Evolutionary conservation across 2,888 invertebrate genomes (phyloP).

Genomic region (Euclidia mi): DNA sequence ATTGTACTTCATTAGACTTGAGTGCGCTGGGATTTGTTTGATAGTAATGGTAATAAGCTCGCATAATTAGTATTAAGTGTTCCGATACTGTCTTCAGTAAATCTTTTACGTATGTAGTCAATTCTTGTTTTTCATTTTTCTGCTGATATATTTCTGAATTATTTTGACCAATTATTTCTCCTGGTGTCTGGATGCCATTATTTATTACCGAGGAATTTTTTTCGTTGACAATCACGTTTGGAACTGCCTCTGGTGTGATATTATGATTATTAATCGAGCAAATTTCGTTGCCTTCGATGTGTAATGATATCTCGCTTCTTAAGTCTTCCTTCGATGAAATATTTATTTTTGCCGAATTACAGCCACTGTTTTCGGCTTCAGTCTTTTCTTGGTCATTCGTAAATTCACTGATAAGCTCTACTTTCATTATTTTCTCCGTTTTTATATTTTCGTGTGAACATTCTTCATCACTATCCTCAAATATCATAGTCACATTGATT

Average conservation of each 20-base stretch:
- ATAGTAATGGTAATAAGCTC: constrained; percentile 39
- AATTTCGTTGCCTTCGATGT: too few species aligned
- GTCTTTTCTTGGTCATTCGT: background rate
- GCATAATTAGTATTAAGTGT: constrained; percentile 52
- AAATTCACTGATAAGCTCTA: too few species aligned
- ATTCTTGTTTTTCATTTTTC: constrained; percentile 2
- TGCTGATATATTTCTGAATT: background rate
- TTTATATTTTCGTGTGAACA: constrained; percentile 3
- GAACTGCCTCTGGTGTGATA: too few species aligned
- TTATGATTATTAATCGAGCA: constrained; percentile 2
- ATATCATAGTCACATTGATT: constrained; percentile 53
- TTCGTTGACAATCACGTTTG: background rate
- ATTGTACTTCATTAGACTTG: background rate
- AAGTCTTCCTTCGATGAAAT: background rate
- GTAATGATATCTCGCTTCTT: too few species aligned
- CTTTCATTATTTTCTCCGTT: background rate
- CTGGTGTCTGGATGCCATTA: background rate
- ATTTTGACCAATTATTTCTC: background rate
- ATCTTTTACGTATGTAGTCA: constrained; percentile 13
- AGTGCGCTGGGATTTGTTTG: background rate
- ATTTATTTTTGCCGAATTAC: background rate
- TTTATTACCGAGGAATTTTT: background rate
- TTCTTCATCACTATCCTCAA: constrained; percentile 59
- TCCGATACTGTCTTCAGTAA: constrained; percentile 47
- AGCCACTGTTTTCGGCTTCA: background rate